Evolutionary conservation across 2,113 vertebrate species (phyloP), one percentile per base, ranked within the genome.

Genomic region (Pseudorhombus dupliciocellatus): DNA sequence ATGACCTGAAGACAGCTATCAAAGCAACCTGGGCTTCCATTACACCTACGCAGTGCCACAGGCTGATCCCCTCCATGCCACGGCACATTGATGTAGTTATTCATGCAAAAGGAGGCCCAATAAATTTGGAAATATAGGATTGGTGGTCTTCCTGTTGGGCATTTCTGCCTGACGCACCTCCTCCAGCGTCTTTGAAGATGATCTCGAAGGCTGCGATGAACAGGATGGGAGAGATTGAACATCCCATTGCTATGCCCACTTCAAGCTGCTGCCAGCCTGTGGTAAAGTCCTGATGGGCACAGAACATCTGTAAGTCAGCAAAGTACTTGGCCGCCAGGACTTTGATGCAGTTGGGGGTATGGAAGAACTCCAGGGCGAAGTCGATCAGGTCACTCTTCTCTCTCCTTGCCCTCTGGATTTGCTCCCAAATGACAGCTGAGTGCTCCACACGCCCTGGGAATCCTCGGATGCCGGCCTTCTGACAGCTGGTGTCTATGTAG

Each of bases 231-330:
- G 48, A 52, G n/a, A 51, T 34, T 26, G 20, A 7, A 31, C 46
- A 34, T 12, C 42, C 26, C 44, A 31, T 51, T 3, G 25, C 48
- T 6, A 65, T 52, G 28, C 48, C 28, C 21, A 51, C 10, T 22
- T 65, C 24, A 24, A 70, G 25, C n/a, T 48, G n/a, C 26, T 65
- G 62, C 48, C 48, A 65, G 3, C 15, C 20, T 4, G 46, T 65
- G 11, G 26, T 65, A 18, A 50, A 51, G 20, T 16, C 62, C n/a
- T 64, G 14, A 4, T 31, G 61, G 20, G 21, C 10, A 31, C 28
- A 51, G 46, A 7, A 50, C 44, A 64, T 64, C 40, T 26, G 40
- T 15, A 50, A 9, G 44, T 64, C 6, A 10, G 5, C 50, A 25
- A 64, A 64, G 44, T 30, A 48, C 11, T 15, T 44, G 8, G 7